Percentiles rank a stretch among this genome's conserved stretches.
Evolutionary conservation across 2,113 vertebrate genomes (phyloP).

Genomic region (Phrynosoma platyrhinos): DNA sequence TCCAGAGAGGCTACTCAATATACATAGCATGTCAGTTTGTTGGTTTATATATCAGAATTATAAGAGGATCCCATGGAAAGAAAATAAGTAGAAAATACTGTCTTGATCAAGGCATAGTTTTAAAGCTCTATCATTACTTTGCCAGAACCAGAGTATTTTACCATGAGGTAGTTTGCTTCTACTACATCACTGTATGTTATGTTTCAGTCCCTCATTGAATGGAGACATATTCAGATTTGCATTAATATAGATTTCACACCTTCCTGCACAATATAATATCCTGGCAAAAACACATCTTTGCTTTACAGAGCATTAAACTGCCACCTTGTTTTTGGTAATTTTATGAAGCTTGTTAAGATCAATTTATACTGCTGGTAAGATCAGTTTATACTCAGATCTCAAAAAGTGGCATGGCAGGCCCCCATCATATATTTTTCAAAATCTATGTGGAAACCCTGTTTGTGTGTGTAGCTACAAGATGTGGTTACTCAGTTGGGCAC

Average conservation of each 20-base stretch:
- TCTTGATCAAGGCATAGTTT: constrained; percentile 69
- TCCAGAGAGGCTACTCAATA: constrained; percentile 76
- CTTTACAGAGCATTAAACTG: constrained; percentile 56
- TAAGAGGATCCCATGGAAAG: constrained; percentile 60
- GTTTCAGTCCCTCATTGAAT: constrained; percentile 63
- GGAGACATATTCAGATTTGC: constrained; percentile 65
- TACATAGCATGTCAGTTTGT: constrained; percentile 73
- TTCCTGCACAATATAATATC: constrained; percentile 64
- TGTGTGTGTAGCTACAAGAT: background rate
- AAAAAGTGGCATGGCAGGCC: background rate
- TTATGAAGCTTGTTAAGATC: constrained; percentile 54
- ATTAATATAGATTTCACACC: constrained; percentile 66
- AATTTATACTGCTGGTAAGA: constrained; percentile 40
- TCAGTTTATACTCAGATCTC: constrained; percentile 2
- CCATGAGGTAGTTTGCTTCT: constrained; percentile 50
- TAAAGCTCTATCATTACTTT: constrained; percentile 65
- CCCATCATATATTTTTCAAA: background rate
- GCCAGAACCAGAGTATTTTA: constrained; percentile 61
- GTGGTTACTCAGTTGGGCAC: too few species aligned
- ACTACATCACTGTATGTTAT: constrained; percentile 54
- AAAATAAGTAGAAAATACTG: constrained; percentile 64
- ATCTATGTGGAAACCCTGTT: background rate
- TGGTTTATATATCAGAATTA: constrained; percentile 74
- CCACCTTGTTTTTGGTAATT: constrained; percentile 60
- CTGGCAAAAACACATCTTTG: constrained; percentile 70